phyloP scores from a whole-genome alignment of 35 echinoderm and acorn worm genomes.

The Acanthaster planci region DNA sequence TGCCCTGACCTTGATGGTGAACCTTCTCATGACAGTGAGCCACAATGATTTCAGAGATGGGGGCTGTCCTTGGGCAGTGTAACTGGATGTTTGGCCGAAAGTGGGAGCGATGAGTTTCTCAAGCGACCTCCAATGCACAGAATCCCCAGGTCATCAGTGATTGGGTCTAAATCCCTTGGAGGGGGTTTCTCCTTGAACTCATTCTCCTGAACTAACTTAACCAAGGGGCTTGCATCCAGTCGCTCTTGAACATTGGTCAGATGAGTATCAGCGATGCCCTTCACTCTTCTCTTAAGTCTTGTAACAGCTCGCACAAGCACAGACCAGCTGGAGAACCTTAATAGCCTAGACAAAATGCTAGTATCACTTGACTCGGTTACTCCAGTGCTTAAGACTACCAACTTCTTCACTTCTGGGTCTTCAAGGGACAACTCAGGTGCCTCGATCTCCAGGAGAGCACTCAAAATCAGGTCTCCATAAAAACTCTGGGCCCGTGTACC shows the following conservation, averaged over 20 bases:
- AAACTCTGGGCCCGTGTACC: not conserved
- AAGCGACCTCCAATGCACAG: conserved; percentile 70
- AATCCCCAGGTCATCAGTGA: conserved; percentile 60
- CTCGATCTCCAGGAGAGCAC: not conserved
- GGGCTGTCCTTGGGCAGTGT: conserved; percentile 38
- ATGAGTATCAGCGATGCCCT: not conserved
- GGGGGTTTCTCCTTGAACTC: not conserved
- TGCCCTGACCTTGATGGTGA: conserved; percentile 43
- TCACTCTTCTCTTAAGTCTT: not conserved
- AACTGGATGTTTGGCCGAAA: conserved; percentile 59
- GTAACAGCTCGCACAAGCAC: no score
- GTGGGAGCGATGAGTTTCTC: conserved; percentile 19
- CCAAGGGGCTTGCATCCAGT: not conserved
- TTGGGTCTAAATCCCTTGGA: conserved; percentile 41
- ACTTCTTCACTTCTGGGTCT: not conserved
- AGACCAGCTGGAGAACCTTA: not conserved
- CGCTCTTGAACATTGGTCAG: not conserved
- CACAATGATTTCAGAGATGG: conserved; percentile 27
- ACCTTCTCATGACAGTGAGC: conserved; percentile 39
- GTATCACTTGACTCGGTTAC: not conserved
- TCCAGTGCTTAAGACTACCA: not conserved
- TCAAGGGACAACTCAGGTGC: not conserved
- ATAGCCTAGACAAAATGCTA: not conserved
- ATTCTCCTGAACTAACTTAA: not conserved
- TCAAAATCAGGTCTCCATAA: not conserved